A percentile compares a stretch with the other conserved stretches of the same genome.
Conservation (phyloP, 2,113 vertebrate genomes). For the Atlantisia rogersi region DNA sequence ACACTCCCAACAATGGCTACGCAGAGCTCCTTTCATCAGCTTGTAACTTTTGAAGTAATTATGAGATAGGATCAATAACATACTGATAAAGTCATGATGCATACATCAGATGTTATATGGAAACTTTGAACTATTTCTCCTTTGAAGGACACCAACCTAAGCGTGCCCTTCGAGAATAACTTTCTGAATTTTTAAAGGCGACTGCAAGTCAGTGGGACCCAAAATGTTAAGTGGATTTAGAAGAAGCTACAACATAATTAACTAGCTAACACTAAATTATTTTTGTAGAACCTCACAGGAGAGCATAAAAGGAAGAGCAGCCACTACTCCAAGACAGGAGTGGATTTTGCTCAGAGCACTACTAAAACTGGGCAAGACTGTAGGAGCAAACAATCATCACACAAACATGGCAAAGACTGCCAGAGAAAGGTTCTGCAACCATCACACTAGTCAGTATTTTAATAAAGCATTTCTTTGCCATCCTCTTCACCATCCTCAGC, state of each 20-base stretch:
- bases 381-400: background rate
- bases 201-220: background rate
- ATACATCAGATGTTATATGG: background rate
- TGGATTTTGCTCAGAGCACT: background rate
- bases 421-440: background rate
- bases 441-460: background rate
- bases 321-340: background rate
- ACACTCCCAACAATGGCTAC: rapidly evolving
- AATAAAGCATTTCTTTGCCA: background rate
- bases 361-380: background rate
- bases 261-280: background rate
- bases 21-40: background rate
- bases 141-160: background rate
- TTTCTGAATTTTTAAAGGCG: background rate
- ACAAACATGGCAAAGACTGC: rapidly evolving
- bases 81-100: background rate
- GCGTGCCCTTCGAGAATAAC: background rate
- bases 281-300: background rate
- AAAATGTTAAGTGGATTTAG: background rate
- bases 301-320: background rate
- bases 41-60: background rate
- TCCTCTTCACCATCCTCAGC: background rate
- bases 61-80: background rate
- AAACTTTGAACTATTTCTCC: conserved; percentile 25
- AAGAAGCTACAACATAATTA: background rate